phyloP scores from a whole-genome alignment of 92 coral and sea anemone species.

The Parazoanthus darwini region DNA sequence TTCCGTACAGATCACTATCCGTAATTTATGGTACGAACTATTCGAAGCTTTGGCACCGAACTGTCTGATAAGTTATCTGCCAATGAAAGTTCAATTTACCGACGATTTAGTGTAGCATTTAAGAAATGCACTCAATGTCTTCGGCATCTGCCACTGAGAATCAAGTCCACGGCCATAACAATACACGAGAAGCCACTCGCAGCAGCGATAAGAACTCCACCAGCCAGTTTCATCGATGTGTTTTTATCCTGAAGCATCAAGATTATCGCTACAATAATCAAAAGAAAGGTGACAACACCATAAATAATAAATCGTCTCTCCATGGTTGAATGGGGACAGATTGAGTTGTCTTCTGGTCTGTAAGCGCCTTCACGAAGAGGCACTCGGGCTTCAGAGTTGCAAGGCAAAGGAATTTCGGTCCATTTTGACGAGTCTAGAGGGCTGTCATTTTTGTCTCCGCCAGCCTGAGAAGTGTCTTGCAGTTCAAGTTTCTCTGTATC shows the following conservation, averaged over 20 bases:
- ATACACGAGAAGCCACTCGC: constrained; percentile 36
- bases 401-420: neutral
- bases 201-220: constrained; percentile 26
- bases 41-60: no score
- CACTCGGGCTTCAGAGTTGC: neutral
- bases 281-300: constrained; percentile 7
- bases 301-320: constrained; percentile 39
- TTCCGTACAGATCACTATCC: no score
- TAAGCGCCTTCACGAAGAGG: constrained; percentile 13
- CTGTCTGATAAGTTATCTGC: neutral
- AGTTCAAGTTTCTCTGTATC: constrained; percentile 20
- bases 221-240: constrained; percentile 22
- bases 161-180: constrained; percentile 35
- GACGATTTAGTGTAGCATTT: neutral
- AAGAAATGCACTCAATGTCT: neutral
- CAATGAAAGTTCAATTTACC: neutral
- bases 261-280: constrained; percentile 32
- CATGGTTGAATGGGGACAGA: constrained; percentile 37
- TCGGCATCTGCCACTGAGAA: constrained; percentile 19
- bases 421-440: constrained; percentile 2
- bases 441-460: neutral
- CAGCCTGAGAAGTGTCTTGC: neutral
- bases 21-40: neutral
- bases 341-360: neutral
- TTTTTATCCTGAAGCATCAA: constrained; percentile 33